These are phyloP conservation scores for Tenrec ecaudatus DNA, from an alignment of 2,113 vertebrate species.

Conservation along the genomic window DNA sequence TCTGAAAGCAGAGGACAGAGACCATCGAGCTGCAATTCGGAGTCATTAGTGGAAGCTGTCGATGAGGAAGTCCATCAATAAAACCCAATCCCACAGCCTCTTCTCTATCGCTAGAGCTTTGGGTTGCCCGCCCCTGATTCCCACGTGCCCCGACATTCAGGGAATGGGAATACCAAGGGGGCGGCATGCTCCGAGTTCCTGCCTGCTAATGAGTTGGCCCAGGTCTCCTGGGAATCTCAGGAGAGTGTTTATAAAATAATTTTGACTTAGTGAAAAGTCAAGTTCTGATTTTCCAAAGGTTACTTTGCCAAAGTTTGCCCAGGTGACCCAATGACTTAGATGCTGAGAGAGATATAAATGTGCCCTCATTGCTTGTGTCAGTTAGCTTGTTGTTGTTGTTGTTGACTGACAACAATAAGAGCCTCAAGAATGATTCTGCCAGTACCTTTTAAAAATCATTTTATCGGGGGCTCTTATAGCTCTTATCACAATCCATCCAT, in stretches of 20 bases:
- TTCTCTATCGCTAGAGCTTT: not conserved
- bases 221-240: constrained; percentile 69
- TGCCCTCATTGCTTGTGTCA: too few species aligned
- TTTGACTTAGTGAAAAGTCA: constrained; percentile 50
- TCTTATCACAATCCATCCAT: too few species aligned
- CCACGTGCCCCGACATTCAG: constrained; percentile 1
- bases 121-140: constrained; percentile 13
- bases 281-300: too few species aligned
- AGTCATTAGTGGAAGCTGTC: constrained; percentile 42
- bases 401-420: too few species aligned
- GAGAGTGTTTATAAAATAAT: not conserved
- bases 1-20: constrained; percentile 28
- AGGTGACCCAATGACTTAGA: too few species aligned
- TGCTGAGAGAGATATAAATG: too few species aligned
- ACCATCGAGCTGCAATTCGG: constrained; percentile 45
- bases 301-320: too few species aligned
- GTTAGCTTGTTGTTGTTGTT: too few species aligned
- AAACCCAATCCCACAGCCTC: not conserved
- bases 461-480: too few species aligned
- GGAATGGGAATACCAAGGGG: constrained; percentile 53
- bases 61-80: not conserved
- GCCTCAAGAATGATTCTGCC: too few species aligned
- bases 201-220: constrained; percentile 72
- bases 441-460: too few species aligned
- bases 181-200: constrained; percentile 41